Evolutionary conservation across 1,140 invertebrate genomes (phyloP).

Genomic region (Drosophila rhopaloa): DNA sequence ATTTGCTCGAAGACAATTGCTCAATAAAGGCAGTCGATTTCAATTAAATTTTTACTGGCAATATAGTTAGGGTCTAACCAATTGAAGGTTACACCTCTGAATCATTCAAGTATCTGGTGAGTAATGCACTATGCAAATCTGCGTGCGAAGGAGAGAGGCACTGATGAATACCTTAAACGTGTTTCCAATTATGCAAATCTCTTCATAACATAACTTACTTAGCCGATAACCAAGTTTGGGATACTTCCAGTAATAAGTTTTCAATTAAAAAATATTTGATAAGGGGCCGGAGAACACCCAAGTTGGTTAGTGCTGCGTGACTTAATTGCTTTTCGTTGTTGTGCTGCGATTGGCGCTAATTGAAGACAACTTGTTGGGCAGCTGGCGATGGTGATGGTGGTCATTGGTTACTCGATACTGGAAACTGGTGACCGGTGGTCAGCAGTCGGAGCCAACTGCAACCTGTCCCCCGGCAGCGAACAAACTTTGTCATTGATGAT

Average conservation of each 20-base stretch:
- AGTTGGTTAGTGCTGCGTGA: constrained; percentile 41
- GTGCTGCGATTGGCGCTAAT: constrained; percentile 75
- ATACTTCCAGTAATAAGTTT: constrained; percentile 48
- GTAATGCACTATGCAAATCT: constrained; percentile 62
- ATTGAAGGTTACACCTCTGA: constrained; percentile 41
- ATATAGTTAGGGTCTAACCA: constrained; percentile 6
- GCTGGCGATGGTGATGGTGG: constrained; percentile 24
- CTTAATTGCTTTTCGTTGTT: constrained; percentile 82
- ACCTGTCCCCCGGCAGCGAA: constrained; percentile 45
- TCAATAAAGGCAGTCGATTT: constrained; percentile 14
- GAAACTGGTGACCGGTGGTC: constrained; percentile 21
- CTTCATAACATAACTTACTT: constrained; percentile 30
- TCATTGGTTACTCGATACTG: constrained; percentile 19
- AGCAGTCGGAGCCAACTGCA: constrained; percentile 30
- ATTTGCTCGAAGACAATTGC: constrained; percentile 52
- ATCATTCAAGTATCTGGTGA: constrained; percentile 40
- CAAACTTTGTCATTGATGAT: constrained; percentile 55
- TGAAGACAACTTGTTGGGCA: constrained; percentile 72
- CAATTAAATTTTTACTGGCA: constrained; percentile 23
- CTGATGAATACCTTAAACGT: constrained; percentile 48
- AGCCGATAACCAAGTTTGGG: constrained; percentile 40
- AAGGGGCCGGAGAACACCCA: constrained; percentile 37
- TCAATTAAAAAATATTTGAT: constrained; percentile 53
- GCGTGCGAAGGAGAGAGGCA: constrained; percentile 1
- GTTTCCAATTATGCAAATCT: constrained; percentile 56